Percentiles rank a stretch among this genome's conserved stretches.
Conservation (phyloP, 2,113 vertebrate genomes). For the Eulemur macaco region DNA sequence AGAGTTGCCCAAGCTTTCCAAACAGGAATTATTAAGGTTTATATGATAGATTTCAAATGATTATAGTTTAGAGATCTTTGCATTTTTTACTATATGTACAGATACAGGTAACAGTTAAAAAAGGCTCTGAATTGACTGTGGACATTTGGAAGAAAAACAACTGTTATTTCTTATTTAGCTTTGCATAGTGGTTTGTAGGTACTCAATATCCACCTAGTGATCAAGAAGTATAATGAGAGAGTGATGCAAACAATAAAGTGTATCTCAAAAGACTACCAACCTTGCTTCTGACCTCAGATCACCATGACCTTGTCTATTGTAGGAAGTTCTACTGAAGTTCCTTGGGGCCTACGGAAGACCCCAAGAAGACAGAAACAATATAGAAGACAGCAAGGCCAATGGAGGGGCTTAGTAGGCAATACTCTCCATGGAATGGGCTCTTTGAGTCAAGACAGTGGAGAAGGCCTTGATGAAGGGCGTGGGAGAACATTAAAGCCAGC, state of each 20-base stretch:
- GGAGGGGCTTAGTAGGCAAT: background rate
- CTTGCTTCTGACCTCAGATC: background rate
- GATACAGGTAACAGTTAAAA: background rate
- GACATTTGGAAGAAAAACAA: background rate
- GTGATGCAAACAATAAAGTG: background rate
- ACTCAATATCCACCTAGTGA: background rate
- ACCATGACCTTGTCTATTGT: background rate
- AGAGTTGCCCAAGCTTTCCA: background rate
- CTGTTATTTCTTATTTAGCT: background rate
- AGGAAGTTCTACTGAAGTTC: background rate
- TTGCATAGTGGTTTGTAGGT: background rate
- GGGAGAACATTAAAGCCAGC: background rate
- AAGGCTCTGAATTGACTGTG: background rate
- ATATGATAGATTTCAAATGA: background rate
- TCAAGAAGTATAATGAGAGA: background rate
- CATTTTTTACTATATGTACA: conserved; percentile 10
- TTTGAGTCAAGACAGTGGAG: background rate
- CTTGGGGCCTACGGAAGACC: background rate
- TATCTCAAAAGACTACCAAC: background rate
- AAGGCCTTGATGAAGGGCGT: background rate
- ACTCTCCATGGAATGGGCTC: background rate
- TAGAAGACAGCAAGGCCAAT: background rate
- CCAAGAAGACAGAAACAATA: background rate
- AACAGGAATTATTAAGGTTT: background rate
- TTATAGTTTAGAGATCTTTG: background rate